Evolutionary conservation across 2,797 vertebrate genomes (phyloP), one percentile per base, ranked within the genome.

Genomic region (Danio kyathit): DNA sequence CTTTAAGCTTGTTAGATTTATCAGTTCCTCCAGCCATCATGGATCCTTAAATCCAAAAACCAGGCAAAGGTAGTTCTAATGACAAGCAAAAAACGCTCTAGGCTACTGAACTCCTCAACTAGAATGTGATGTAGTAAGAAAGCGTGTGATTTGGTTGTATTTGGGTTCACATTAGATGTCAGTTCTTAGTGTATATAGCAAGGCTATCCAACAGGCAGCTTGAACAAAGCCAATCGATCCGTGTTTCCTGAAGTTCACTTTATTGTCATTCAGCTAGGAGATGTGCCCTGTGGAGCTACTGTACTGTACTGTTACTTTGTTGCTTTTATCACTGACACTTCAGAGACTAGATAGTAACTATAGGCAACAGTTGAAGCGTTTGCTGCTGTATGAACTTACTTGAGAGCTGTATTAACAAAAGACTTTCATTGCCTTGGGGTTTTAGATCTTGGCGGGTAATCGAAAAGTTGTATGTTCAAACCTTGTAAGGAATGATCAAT

Each of bases 331-430:
- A 54, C 29, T 60, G 75, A 80, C 13, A 5, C n/a, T 49, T 74
- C 7, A 54, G 63, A 70, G 74, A 79, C 51, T 17, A 41, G 46
- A 57, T 21, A 66, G 52, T 56, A 84, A 74, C 56, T 51, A 44
- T 41, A 69, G 81, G 64, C 81, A 73, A 59, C 51, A 72, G 56
- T 72, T 40, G 59, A 77, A 82, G 59, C n/a, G 7, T 64, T 73
- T 86, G 75, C 86, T 87, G 76, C 79, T 85, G 79, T 82, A 75
- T 73, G 86, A 88, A 89, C 85, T 81, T 86, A 88, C 88, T 88
- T 76, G 29, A 29, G 44, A 61, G 71, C 46, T 74, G 88, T 90
- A 89, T 87, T 66, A 16, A 59, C 9, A 38, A 70, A 19, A 51
- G 7, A 21, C 6, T 60, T 29, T 8, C 5, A 2, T 41, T 7